phyloP scores from a whole-genome alignment of 2,113 vertebrate species.

The Oncorhynchus tshawytscha region DNA sequence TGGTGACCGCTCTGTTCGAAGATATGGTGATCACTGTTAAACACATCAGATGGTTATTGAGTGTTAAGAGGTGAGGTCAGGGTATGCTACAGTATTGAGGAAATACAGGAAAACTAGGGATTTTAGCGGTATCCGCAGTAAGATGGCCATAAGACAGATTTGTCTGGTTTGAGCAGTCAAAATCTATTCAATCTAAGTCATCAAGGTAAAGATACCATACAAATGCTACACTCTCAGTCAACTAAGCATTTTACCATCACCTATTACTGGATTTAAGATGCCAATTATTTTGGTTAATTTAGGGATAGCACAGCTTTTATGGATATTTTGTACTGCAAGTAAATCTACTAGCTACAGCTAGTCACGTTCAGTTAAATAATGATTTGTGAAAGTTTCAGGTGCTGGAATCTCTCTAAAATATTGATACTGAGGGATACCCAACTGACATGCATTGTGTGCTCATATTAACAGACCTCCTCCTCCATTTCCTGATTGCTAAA shows the following conservation, averaged over 20 bases:
- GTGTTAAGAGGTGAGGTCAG: neutral
- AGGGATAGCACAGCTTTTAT: neutral
- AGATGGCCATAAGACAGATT: too few species aligned
- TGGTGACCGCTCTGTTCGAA: neutral
- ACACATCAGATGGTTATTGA: conserved; percentile 10
- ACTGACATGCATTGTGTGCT: neutral
- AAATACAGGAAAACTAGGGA: neutral
- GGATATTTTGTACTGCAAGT: neutral
- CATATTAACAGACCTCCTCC: neutral
- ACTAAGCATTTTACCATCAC: neutral
- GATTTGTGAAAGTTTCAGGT: neutral
- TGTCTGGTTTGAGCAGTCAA: too few species aligned
- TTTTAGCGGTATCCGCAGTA: too few species aligned
- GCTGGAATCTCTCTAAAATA: neutral
- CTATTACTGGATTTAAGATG: neutral
- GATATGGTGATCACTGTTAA: conserved; percentile 26
- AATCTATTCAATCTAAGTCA: too few species aligned
- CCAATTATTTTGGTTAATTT: neutral
- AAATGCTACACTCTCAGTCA: neutral
- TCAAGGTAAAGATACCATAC: too few species aligned
- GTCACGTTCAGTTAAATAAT: neutral
- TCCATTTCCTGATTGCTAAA: neutral
- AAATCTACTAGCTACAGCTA: neutral
- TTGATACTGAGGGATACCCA: neutral
- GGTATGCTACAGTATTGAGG: neutral